Percentiles rank a stretch among this genome's conserved stretches.
phyloP scores from a whole-genome alignment of 2,113 vertebrate genomes.

The Chloropsis hardwickii region DNA sequence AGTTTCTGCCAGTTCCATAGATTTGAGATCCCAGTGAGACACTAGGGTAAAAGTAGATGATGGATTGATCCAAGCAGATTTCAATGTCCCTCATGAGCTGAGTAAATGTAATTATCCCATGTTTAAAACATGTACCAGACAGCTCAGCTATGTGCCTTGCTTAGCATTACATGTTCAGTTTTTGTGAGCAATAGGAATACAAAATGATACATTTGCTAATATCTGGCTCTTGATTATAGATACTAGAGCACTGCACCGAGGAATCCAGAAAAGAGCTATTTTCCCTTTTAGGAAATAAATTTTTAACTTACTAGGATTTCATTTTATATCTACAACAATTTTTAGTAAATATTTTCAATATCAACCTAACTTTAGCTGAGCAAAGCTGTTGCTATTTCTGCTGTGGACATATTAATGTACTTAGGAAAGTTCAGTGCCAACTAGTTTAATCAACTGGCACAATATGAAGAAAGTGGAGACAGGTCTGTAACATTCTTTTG shows the following conservation, averaged over 20 bases:
- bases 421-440: background rate
- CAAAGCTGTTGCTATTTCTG: background rate
- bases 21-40: background rate
- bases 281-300: background rate
- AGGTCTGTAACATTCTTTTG: background rate
- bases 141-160: background rate
- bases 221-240: background rate
- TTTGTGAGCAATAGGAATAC: background rate
- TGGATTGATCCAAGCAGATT: background rate
- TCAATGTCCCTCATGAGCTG: background rate
- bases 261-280: background rate
- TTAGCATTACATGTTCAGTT: background rate
- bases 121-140: background rate
- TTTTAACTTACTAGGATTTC: background rate
- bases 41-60: background rate
- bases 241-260: background rate
- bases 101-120: background rate
- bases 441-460: background rate
- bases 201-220: background rate
- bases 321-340: background rate
- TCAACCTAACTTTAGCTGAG: background rate
- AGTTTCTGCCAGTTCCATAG: background rate
- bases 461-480: background rate
- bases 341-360: background rate
- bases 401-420: background rate